Evolutionary conservation across 2,888 invertebrate species (phyloP), one percentile per base, ranked within the genome.

Genomic region (Noctua comes): DNA sequence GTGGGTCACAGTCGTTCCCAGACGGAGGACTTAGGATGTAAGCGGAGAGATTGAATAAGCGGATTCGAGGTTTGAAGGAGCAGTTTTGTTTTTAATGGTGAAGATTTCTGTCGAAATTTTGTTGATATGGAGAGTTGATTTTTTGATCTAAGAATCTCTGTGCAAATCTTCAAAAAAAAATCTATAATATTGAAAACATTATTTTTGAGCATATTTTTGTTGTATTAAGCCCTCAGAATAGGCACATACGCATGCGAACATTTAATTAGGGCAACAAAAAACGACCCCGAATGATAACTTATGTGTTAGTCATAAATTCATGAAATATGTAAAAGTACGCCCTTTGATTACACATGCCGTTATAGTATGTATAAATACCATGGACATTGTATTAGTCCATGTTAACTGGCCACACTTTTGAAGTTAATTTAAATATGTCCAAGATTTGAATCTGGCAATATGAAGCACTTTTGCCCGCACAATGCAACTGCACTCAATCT

Each of bases 1-100:
- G 90, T 92, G 94, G 95, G 94, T 93, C 94, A 94, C 90, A 93
- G 90, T 90, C 89, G 92, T 92, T 93, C 93, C 93, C 93, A 93
- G 94, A 91, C 90, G 75, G 87, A 91, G 93, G 91, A 91, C 92
- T 93, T 88, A 93, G 90, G 92, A 92, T 88, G 89, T 83, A 85
- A 93, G 94, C 93, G 91, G 91, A 93, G 95, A 93, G 93, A 80
- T 88, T 79, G 82, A 86, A 82, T 86, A 68, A n/a, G n/a, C n/a
- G n/a, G n/a, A n/a, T n/a, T n/a, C n/a, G n/a, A n/a, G n/a, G n/a
- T n/a, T n/a, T n/a, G n/a, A n/a, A n/a, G n/a, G n/a, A n/a, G n/a
- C n/a, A n/a, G n/a, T n/a, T n/a, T n/a, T n/a, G n/a, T n/a, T n/a
- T n/a, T n/a, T n/a, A n/a, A n/a, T n/a, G n/a, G n/a, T n/a, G n/a